Percentiles rank a stretch among this genome's conserved stretches.
Evolutionary conservation across 2,113 vertebrate species (phyloP).

Genomic region (Ondatra zibethicus): DNA sequence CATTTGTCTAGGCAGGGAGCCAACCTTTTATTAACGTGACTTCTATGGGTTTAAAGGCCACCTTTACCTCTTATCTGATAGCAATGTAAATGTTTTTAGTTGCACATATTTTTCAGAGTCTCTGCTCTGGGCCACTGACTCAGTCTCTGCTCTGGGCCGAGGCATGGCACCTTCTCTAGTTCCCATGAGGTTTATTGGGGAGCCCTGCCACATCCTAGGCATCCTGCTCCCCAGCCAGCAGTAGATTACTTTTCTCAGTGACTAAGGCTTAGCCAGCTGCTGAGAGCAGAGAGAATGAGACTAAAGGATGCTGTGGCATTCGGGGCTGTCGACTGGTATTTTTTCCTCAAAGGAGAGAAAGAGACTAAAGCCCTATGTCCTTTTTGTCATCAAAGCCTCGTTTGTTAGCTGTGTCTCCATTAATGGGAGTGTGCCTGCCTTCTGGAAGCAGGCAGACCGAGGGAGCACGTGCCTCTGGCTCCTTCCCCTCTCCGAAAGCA

Average conservation of each 20-base stretch:
- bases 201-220: too few relatives aligned
- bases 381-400: not conserved
- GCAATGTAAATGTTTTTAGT: not conserved
- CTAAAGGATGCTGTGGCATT: not conserved
- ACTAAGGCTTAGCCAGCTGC: not conserved
- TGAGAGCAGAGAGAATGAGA: not conserved
- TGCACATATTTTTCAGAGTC: not conserved
- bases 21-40: not conserved
- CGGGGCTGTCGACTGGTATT: not conserved
- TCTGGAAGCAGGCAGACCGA: not conserved
- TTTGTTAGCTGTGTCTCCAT: not conserved
- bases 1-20: not conserved
- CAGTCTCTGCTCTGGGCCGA: too few relatives aligned
- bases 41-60: not conserved
- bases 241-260: not conserved
- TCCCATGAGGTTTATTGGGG: not conserved
- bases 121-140: not conserved
- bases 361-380: not conserved
- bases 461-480: not conserved
- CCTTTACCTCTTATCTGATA: not conserved
- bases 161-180: not conserved
- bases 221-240: not conserved
- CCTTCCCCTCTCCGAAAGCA: not conserved
- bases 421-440: not conserved
- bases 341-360: conserved; percentile 3